Conservation (phyloP, 2,797 vertebrate genomes). For the Pogoniulus pusillus region DNA sequence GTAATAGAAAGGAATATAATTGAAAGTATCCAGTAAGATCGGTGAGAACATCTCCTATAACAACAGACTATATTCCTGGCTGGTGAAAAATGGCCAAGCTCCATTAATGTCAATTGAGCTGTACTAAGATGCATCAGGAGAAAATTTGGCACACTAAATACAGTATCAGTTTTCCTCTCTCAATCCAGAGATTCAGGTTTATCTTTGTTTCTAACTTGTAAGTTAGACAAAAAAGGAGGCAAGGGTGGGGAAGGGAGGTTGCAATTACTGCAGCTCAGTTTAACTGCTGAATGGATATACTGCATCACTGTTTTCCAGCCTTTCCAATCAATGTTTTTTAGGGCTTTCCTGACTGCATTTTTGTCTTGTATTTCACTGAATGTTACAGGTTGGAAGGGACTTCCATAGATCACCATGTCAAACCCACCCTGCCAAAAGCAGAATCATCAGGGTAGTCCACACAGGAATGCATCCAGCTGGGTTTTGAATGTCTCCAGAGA, state of each 20-base stretch:
- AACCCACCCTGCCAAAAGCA: too few relatives aligned
- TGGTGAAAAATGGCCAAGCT: conserved; percentile 10
- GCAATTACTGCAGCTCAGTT: neutral
- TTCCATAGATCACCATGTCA: too few relatives aligned
- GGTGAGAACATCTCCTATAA: neutral
- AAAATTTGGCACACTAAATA: conserved; percentile 41
- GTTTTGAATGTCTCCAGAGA: too few relatives aligned
- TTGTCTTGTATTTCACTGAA: neutral
- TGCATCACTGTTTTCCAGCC: conserved; percentile 13
- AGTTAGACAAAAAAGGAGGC: neutral
- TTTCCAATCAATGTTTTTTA: conserved; percentile 58
- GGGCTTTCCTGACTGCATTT: conserved; percentile 14
- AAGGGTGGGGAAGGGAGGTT: neutral
- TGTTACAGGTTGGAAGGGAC: too few relatives aligned
- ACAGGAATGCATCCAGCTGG: too few relatives aligned
- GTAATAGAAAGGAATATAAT: neutral
- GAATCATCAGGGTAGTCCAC: too few relatives aligned
- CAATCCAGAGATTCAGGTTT: conserved; percentile 9
- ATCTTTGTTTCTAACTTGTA: conserved; percentile 46
- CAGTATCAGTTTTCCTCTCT: conserved; percentile 31
- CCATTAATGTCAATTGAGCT: conserved; percentile 27
- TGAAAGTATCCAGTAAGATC: neutral
- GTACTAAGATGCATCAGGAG: conserved; percentile 15
- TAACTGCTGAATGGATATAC: neutral
- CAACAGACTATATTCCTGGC: neutral